phyloP scores from a whole-genome alignment of 2,113 vertebrate genomes.

The Oxyura jamaicensis region DNA sequence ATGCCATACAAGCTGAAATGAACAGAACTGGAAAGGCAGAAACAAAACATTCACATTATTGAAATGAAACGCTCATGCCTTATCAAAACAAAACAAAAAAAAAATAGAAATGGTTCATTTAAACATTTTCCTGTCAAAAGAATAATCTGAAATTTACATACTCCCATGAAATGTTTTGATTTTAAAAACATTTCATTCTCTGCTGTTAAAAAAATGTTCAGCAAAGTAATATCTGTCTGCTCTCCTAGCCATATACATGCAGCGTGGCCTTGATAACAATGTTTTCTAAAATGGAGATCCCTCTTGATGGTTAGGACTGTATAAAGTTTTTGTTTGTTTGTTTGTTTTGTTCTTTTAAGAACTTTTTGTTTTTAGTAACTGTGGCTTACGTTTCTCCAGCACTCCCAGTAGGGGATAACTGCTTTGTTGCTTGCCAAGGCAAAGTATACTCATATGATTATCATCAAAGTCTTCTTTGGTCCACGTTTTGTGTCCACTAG shows the following conservation, averaged over 20 bases:
- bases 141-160: neutral
- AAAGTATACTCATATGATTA: neutral
- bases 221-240: neutral
- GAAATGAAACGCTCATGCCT: conserved; percentile 5
- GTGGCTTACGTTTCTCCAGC: neutral
- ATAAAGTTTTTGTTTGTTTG: neutral
- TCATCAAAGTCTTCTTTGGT: neutral
- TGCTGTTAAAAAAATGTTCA: neutral
- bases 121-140: conserved; percentile 9
- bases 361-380: neutral
- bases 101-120: conserved; percentile 35
- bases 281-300: neutral
- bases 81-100: conserved; percentile 11
- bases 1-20: neutral
- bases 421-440: neutral
- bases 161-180: neutral
- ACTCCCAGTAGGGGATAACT: neutral
- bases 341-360: neutral
- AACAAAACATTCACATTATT: conserved; percentile 8
- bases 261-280: neutral
- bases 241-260: neutral
- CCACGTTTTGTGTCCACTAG: neutral
- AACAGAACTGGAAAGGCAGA: conserved; percentile 17
- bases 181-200: neutral
- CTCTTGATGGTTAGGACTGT: neutral